These are phyloP conservation scores for Bimastos eiseni DNA, from an alignment of 2,888 invertebrate species.

Conservation along the genomic window DNA sequence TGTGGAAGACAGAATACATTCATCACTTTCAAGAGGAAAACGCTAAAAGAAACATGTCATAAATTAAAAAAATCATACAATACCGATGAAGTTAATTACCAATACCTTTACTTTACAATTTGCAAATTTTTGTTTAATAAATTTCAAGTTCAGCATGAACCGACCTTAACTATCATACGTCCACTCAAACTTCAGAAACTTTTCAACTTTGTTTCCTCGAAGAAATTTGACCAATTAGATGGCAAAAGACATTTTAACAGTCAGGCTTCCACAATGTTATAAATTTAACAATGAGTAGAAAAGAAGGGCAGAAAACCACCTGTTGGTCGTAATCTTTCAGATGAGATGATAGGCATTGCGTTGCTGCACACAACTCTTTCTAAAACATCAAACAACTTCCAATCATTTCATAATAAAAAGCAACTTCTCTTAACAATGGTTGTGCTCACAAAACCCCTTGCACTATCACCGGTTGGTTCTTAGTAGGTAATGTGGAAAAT, in stretches of 20 bases:
- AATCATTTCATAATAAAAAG: not conserved
- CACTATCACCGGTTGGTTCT: no score
- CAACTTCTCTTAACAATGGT: not conserved
- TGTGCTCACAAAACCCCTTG: no score
- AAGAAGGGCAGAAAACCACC: slow-evolving; percentile 45
- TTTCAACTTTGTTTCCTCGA: not conserved
- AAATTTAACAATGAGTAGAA: not conserved
- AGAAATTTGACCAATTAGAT: no score
- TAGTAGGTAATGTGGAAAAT: no score
- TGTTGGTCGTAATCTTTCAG: slow-evolving; percentile 57
- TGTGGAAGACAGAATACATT: slow-evolving; percentile 56
- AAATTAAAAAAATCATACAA: not conserved
- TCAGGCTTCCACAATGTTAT: not conserved
- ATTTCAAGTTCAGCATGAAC: not conserved
- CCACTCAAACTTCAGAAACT: not conserved
- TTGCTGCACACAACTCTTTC: slow-evolving; percentile 59
- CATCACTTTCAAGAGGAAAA: slow-evolving; percentile 58
- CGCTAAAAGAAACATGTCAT: slow-evolving; percentile 48
- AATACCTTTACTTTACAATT: not conserved
- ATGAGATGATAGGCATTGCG: slow-evolving; percentile 55
- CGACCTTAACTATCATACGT: not conserved
- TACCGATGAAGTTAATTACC: not conserved
- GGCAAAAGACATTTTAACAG: not conserved
- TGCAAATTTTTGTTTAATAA: not conserved
- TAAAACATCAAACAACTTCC: slow-evolving; percentile 39